Conservation (phyloP, 2,797 vertebrate species). For the Notolabrus celidotus region DNA sequence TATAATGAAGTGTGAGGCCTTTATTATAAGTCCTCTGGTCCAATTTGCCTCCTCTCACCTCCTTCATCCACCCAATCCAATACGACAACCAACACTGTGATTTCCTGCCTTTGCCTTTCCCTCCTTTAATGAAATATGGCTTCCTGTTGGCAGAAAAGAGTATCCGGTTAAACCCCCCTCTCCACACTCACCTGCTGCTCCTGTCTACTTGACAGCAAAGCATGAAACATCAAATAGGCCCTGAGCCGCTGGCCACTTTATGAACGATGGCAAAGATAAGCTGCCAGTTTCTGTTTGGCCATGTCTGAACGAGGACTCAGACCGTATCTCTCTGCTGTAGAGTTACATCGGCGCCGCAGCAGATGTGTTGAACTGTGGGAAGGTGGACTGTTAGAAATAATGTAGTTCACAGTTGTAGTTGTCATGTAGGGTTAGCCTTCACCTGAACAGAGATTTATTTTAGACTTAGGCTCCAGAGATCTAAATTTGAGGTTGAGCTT, state of each 20-base stretch:
- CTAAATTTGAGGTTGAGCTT: slow-evolving; percentile 31
- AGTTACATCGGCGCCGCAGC: slow-evolving; percentile 49
- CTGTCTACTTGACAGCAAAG: slow-evolving; percentile 37
- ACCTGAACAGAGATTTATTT: slow-evolving; percentile 59
- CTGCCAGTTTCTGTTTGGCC: slow-evolving; percentile 53
- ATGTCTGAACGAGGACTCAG: slow-evolving; percentile 55
- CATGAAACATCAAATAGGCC: slow-evolving; percentile 28
- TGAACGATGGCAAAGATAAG: slow-evolving; percentile 76
- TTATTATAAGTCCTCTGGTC: too few relatives aligned
- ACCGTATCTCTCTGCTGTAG: slow-evolving; percentile 53
- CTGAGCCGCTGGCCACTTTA: slow-evolving; percentile 63
- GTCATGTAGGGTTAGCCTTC: slow-evolving; percentile 63
- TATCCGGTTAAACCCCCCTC: slow-evolving; percentile 39
- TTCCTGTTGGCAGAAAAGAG: slow-evolving; percentile 55
- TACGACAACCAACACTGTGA: slow-evolving; percentile 42
- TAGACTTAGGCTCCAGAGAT: slow-evolving; percentile 30
- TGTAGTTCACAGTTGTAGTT: slow-evolving; percentile 58
- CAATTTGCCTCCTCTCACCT: not conserved
- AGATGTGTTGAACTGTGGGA: slow-evolving; percentile 44
- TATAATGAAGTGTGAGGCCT: too few relatives aligned
- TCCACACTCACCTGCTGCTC: slow-evolving; percentile 4
- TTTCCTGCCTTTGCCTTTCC: slow-evolving; percentile 45
- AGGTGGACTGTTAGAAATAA: slow-evolving; percentile 62
- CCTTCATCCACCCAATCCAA: slow-evolving; percentile 28
- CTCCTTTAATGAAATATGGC: slow-evolving; percentile 46